A percentile compares a stretch with the other conserved stretches of the same genome.
These are phyloP conservation scores for Diplodus sargus DNA, from an alignment of 2,797 vertebrate species.

Conservation along the genomic window DNA sequence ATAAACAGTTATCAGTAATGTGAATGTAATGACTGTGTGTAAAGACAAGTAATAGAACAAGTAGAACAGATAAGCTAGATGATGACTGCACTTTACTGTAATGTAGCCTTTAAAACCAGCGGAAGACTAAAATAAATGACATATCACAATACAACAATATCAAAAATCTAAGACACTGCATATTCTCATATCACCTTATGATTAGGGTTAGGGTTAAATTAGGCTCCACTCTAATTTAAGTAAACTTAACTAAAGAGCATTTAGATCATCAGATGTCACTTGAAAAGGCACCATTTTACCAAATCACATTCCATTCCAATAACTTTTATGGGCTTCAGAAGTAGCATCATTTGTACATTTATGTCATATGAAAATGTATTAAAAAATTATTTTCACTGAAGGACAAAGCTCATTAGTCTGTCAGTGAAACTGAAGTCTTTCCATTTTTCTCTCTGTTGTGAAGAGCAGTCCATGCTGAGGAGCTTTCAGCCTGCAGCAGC, in stretches of 20 bases:
- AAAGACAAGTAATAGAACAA: too few relatives aligned
- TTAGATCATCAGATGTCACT: constrained; percentile 1
- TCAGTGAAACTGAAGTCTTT: constrained; percentile 16
- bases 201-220: too few relatives aligned
- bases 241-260: background rate
- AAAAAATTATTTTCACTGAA: background rate
- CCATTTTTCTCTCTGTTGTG: background rate
- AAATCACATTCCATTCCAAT: constrained; percentile 9
- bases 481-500: constrained; percentile 12
- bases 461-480: background rate
- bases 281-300: background rate
- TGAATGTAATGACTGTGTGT: too few relatives aligned
- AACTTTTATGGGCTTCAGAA: background rate
- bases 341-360: background rate
- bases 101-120: too few relatives aligned
- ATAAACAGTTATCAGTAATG: too few relatives aligned
- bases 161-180: too few relatives aligned
- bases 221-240: too few relatives aligned
- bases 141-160: too few relatives aligned
- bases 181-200: too few relatives aligned
- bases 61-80: too few relatives aligned
- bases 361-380: constrained; percentile 9
- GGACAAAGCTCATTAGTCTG: constrained; percentile 32
- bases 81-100: too few relatives aligned
- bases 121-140: too few relatives aligned